Base-by-base conservation (phyloP, 2,113 vertebrate species). In the Vimba vimba region DNA sequence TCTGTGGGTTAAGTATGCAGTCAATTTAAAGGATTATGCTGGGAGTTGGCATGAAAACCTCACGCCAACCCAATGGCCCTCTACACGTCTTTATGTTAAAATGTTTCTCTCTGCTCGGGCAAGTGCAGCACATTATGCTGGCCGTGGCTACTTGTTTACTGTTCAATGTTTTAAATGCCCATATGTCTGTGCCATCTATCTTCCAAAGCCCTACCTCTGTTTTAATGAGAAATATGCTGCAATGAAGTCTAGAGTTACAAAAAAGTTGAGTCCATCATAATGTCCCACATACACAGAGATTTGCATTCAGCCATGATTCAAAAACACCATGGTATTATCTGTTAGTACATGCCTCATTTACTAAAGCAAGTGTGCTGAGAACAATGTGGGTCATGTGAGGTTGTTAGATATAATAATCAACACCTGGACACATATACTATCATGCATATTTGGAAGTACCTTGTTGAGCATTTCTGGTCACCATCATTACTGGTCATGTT, bases 101-200 rank as follows among this genome's bases (percentile, higher is more conserved):
- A 83, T 64, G 60, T 71, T 76, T 79, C n/a, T 50, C 50, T 86
- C 52, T 52, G 43, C n/a, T 55, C 21, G 7, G 43, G 33, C 50
- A 83, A 74, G 57, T 86, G 84, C 83, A 55, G 57, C 64, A 80
- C 83, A 82, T 80, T 43, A 78, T 79, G 23, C 77, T 59, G 78
- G 75, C 68, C 50, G 4, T 60, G 87, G 71, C 43, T 66, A 74
- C 47, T 25, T 88, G 79, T 87, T 87, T 90, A 86, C 86, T 85
- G 84, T 86, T 89, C 52, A 89, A 23, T 89, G 68, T 87, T 88
- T 94, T 93, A 93, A 92, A 90, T 87, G 90, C 89, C 92, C 95
- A 94, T 95, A 95, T 95, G 94, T 91, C 89, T 76, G 45, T 55
- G 75, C 94, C 94, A 94, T 94, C 94, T 95, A 94, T 91, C 91